phyloP scores from a whole-genome alignment of 2,797 vertebrate species.

The Pseudochirops corinnae region DNA sequence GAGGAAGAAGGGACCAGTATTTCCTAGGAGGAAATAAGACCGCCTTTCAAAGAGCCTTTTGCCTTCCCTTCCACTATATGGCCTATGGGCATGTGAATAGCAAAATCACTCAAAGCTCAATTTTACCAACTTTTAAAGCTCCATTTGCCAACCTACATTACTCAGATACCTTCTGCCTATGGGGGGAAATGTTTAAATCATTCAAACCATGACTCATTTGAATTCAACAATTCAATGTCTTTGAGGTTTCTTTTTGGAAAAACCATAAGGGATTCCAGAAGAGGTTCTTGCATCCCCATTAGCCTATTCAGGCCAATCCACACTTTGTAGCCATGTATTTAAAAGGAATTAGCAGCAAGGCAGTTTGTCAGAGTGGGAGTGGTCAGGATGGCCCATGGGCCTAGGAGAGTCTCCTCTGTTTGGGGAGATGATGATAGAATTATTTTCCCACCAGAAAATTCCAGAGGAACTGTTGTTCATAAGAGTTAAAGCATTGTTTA shows the following conservation, averaged over 20 bases:
- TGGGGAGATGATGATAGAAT: background rate
- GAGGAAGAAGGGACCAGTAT: background rate
- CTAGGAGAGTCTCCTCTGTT: background rate
- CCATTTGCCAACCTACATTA: background rate
- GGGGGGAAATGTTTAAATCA: background rate
- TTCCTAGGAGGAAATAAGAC: background rate
- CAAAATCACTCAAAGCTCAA: background rate
- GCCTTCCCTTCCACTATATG: background rate
- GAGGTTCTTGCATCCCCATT: background rate
- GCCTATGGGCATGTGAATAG: background rate
- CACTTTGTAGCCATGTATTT: background rate
- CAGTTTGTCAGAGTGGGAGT: background rate
- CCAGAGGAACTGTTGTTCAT: background rate
- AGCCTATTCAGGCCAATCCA: background rate
- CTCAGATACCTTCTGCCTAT: background rate
- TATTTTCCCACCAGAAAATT: constrained; percentile 3
- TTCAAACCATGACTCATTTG: background rate
- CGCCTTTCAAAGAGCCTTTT: background rate
- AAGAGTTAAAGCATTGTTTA: background rate
- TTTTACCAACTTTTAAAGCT: background rate
- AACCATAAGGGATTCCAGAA: background rate
- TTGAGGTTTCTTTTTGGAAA: background rate
- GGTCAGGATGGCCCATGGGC: background rate
- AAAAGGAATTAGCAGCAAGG: background rate
- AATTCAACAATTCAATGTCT: background rate